Conservation (phyloP, 2,888 invertebrate species). For the Caenorhabditis afra region DNA sequence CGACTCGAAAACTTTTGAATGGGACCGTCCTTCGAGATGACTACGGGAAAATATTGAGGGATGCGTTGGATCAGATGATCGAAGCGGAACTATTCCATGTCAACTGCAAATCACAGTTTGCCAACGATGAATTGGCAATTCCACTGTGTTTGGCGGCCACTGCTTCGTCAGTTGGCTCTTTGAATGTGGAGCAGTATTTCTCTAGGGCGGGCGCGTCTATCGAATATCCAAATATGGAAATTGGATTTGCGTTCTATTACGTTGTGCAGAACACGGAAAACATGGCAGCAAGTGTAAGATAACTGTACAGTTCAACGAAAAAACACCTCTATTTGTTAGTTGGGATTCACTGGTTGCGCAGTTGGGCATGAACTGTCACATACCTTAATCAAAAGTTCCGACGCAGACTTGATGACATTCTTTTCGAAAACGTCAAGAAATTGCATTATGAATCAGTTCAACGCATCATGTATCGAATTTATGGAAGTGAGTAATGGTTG, state of each 20-base stretch:
- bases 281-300: neutral
- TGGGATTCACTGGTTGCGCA: neutral
- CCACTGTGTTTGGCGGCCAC: neutral
- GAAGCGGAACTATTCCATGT: neutral
- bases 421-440: slow-evolving; percentile 9
- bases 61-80: neutral
- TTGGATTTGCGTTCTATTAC: neutral
- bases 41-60: neutral
- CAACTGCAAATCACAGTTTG: neutral
- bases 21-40: too few species aligned
- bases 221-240: neutral
- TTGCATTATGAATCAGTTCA: slow-evolving; percentile 33
- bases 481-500: slow-evolving; percentile 18
- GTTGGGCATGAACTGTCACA: slow-evolving; percentile 32
- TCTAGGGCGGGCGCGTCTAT: neutral
- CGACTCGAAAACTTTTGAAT: too few species aligned
- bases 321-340: neutral
- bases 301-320: neutral
- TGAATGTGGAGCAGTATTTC: too few species aligned
- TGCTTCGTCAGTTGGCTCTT: too few species aligned
- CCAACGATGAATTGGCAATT: neutral
- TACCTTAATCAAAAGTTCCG: slow-evolving; percentile 6
- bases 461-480: slow-evolving; percentile 10
- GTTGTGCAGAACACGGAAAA: neutral
- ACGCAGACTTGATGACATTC: neutral